Percentiles rank a stretch among this genome's conserved stretches.
Evolutionary conservation across 2,888 invertebrate species (phyloP).

Genomic region (Drosophila greeni): DNA sequence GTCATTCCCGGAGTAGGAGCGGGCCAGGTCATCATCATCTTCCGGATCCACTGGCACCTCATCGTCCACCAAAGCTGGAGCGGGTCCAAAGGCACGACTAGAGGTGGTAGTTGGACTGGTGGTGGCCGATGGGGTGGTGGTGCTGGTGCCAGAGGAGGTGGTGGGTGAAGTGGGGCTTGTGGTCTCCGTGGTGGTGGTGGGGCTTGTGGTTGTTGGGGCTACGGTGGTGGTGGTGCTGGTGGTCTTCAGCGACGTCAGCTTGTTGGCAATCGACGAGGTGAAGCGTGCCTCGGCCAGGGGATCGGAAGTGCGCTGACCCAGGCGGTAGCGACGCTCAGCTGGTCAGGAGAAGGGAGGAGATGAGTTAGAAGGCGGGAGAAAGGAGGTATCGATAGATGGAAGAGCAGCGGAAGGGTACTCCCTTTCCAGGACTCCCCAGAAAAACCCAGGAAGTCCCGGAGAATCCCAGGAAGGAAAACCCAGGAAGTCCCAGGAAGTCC

Average conservation of each 20-base stretch:
- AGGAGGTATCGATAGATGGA: no score
- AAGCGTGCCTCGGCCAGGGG: constrained; percentile 58
- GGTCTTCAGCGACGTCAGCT: constrained; percentile 49
- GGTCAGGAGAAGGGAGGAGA: neutral
- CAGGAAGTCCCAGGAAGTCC: no score
- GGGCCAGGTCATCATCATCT: constrained; percentile 10
- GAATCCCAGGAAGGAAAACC: no score
- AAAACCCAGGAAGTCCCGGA: no score
- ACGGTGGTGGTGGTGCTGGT: constrained; percentile 38
- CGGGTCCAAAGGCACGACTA: neutral
- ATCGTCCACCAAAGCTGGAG: neutral
- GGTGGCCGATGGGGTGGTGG: accelerated
- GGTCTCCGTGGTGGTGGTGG: neutral
- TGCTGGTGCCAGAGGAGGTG: accelerated
- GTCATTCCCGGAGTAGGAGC: constrained; percentile 15
- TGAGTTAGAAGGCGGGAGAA: no score
- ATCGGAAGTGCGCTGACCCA: constrained; percentile 43
- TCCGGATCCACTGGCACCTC: neutral
- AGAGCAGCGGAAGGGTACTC: no score
- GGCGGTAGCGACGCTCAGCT: constrained; percentile 42
- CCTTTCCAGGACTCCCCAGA: neutral
- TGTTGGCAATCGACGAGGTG: constrained; percentile 50
- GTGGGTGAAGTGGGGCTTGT: neutral
- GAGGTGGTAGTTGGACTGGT: neutral
- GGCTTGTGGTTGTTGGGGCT: constrained; percentile 22